Conservation (phyloP, 2,797 vertebrate species). For the Hyperoplus lanceolatus region DNA sequence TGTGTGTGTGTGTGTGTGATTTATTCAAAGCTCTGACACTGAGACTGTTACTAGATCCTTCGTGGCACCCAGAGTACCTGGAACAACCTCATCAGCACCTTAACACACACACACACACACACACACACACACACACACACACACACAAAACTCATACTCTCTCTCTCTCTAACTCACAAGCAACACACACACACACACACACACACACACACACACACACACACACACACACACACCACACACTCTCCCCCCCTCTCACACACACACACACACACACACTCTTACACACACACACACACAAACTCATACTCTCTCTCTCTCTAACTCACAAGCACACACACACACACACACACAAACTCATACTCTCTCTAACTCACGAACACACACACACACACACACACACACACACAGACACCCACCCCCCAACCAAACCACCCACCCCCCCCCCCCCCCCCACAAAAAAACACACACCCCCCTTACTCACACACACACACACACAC, state of each 20-base stretch:
- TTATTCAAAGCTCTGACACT: slow-evolving; percentile 69
- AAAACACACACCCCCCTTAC: neutral
- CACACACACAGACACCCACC: slow-evolving; percentile 24
- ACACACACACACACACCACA: neutral
- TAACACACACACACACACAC: slow-evolving; percentile 24
- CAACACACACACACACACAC: slow-evolving; percentile 15
- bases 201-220: slow-evolving; percentile 27
- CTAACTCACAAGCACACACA: slow-evolving; percentile 12
- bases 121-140: slow-evolving; percentile 18
- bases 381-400: slow-evolving; percentile 29
- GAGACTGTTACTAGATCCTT: slow-evolving; percentile 71
- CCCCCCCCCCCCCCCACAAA: too few relatives aligned
- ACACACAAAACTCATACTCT: neutral
- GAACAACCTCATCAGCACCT: slow-evolving; percentile 51
- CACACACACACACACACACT: slow-evolving; percentile 12
- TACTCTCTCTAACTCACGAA: neutral
- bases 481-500: slow-evolving; percentile 27
- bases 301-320: too few relatives aligned
- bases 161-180: neutral
- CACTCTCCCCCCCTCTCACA: neutral
- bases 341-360: slow-evolving; percentile 11
- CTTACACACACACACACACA: too few relatives aligned
- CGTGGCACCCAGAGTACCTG: slow-evolving; percentile 40
- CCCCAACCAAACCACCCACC: too few relatives aligned
- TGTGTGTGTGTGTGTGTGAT: slow-evolving; percentile 42